These are phyloP conservation scores for Fregetta grallaria DNA, from an alignment of 2,113 vertebrate genomes.

Conservation along the genomic window DNA sequence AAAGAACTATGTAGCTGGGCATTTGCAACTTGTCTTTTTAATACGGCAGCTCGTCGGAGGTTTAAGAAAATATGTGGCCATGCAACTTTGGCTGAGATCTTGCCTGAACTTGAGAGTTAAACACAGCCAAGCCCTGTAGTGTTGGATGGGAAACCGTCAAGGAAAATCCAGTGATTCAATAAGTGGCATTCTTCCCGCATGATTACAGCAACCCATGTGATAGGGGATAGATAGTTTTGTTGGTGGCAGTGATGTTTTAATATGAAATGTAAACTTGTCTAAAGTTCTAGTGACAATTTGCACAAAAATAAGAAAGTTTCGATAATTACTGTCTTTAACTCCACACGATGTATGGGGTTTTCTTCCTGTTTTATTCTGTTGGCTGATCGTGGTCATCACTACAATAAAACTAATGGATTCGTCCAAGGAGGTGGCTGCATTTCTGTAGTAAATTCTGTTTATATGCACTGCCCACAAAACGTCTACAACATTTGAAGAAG, in stretches of 20 bases:
- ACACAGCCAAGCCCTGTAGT: constrained; percentile 53
- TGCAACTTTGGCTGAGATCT: constrained; percentile 51
- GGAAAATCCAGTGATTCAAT: constrained; percentile 56
- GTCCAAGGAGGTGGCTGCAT: not conserved
- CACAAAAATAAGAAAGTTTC: not conserved
- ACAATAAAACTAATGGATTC: not conserved
- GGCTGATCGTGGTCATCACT: not conserved
- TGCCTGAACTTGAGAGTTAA: constrained; percentile 35
- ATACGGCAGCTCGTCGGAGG: constrained; percentile 17
- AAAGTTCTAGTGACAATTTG: not conserved
- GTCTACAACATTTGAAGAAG: not conserved
- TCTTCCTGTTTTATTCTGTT: not conserved
- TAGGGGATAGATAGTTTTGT: not conserved
- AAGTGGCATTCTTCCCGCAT: constrained; percentile 37
- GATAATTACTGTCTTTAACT: not conserved
- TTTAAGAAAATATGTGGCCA: constrained; percentile 57
- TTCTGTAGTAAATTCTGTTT: not conserved
- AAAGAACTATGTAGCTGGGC: not conserved
- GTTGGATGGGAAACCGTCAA: constrained; percentile 46
- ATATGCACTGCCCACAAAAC: not conserved
- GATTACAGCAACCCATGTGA: not conserved
- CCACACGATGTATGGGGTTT: not conserved
- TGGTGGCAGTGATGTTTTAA: constrained; percentile 29
- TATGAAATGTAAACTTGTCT: not conserved
- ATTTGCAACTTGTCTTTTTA: constrained; percentile 25